phyloP scores from a whole-genome alignment of 2,113 vertebrate genomes.

The Lathamus discolor region DNA sequence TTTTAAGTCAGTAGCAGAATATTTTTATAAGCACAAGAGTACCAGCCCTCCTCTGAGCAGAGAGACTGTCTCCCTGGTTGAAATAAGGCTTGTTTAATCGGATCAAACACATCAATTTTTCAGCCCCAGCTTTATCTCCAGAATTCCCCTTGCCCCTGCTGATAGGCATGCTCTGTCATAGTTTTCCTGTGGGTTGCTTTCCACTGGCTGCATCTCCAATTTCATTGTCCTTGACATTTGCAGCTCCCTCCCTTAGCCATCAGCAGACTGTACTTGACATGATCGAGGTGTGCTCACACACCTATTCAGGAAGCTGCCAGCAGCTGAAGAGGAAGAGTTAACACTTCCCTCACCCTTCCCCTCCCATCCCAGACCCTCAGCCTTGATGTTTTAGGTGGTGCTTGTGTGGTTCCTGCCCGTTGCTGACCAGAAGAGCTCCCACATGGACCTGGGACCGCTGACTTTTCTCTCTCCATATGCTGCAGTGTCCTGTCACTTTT shows the following conservation, averaged over 20 bases:
- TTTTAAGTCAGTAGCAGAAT: background rate
- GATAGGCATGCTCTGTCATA: background rate
- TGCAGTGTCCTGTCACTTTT: background rate
- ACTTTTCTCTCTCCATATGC: background rate
- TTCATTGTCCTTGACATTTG: background rate
- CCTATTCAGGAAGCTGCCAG: background rate
- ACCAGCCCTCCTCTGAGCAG: background rate
- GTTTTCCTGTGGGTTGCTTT: background rate
- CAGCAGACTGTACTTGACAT: background rate
- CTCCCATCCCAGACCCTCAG: background rate
- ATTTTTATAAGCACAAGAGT: background rate
- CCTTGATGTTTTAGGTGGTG: background rate
- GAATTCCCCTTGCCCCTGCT: background rate
- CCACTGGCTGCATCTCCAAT: background rate
- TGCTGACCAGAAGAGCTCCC: background rate
- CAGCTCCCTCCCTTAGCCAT: background rate
- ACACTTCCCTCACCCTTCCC: fast-evolving
- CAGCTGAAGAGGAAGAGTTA: background rate
- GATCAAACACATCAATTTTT: background rate
- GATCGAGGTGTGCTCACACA: background rate
- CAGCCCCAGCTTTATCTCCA: background rate
- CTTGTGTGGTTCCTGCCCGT: background rate
- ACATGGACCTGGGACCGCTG: background rate
- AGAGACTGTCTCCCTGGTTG: background rate
- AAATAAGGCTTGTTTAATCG: background rate